Base-by-base conservation (phyloP, 2,113 vertebrate species). In the Passer domesticus region DNA sequence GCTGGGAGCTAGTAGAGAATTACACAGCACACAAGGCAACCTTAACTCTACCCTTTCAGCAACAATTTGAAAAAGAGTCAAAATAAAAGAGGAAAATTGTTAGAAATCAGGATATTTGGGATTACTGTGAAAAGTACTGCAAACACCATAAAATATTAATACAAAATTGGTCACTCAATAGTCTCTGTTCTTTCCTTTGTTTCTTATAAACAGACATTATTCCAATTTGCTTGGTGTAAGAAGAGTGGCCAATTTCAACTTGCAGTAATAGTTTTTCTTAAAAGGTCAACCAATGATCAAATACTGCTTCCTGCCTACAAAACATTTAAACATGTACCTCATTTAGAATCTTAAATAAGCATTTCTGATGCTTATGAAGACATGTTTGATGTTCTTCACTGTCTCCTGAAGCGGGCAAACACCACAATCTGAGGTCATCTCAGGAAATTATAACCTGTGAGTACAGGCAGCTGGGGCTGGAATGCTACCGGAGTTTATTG, bases 321-420 rank as follows among this genome's bases (percentile, higher is more conserved):
- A 94, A 68, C 49, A n/a, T 75, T 84, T 66, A 64, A 94, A 46
- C 11, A 3, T 27, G 43, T 30, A 19, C 37, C 72, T 78, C 46
- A 49, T 70, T 94, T 90, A 81, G 69, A 90, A 81, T 31, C 44
- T 62, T 68, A 89, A 96, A 95, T 82, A 86, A 72, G 77, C 82
- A 83, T 37, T 16, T 46, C 62, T 68, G 55, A 44, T 1, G 5
- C 43, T 66, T 84, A 55, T 75, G 50, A 81, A 84, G 89, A 76
- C 49, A 8, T 13, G 31, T 58, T 87, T 89, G 75, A 76, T 93
- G 76, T 50, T 93, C 73, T 83, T 70, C 69, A 20, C 44, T 60
- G 52, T 56, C 46, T 78, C 44, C 18, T 13, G 46, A 81, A 92
- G 73, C 1, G 7, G 52, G 70, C 68, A 75, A 87, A 58, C 58